Evolutionary conservation across 64 coral and sea anemone species (phyloP).

Genomic region (Dendronephthya gigantea): DNA sequence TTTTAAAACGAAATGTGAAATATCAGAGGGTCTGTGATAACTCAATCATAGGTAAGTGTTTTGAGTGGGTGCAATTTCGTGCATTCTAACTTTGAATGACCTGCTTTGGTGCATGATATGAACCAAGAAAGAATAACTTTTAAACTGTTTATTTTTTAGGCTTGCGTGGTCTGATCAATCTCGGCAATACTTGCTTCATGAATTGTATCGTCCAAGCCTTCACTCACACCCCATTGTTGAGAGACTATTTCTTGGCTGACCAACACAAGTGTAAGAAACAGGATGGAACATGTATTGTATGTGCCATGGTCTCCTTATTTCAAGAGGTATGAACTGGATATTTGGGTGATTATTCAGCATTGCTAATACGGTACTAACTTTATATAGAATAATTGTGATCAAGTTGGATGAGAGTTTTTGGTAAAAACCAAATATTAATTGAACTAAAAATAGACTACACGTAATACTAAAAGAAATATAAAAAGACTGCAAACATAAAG

Average conservation of each 20-base stretch:
- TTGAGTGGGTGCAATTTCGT: no score
- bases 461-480: no score
- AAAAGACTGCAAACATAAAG: no score
- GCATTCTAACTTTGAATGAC: no score
- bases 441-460: no score
- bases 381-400: no score
- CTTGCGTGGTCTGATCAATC: constrained; percentile 77
- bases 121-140: no score
- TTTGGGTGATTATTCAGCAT: no score
- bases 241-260: constrained; percentile 94
- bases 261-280: constrained; percentile 68
- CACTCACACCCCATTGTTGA: constrained; percentile 77
- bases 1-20: constrained; percentile 3
- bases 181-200: constrained; percentile 95
- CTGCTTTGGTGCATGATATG: no score
- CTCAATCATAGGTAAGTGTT: neutral
- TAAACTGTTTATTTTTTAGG: constrained; percentile 17
- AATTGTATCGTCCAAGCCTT: constrained; percentile 94
- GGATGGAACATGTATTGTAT: constrained; percentile 67
- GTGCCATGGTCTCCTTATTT: constrained; percentile 86
- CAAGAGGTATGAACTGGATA: constrained; percentile 92
- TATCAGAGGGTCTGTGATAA: constrained; percentile 8
- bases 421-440: no score
- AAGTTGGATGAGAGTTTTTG: no score
- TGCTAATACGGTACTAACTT: no score